Evolutionary conservation across 2,888 invertebrate species (phyloP).

Genomic region (Scaptomyza cyrtandrae): DNA sequence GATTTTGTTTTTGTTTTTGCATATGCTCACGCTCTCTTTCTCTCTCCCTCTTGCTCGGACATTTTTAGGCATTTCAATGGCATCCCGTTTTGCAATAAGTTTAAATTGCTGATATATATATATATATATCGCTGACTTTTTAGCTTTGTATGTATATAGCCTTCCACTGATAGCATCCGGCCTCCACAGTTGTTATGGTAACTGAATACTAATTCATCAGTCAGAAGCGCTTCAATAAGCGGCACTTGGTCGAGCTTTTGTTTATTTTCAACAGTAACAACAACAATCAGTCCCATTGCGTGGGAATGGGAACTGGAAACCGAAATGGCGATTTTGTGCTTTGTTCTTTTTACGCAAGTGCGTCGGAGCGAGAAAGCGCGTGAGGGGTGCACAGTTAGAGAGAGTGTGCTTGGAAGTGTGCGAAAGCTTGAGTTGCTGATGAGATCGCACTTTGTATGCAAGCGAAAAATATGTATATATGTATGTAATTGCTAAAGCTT

Average conservation of each 20-base stretch:
- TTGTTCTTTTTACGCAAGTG: conserved; percentile 24
- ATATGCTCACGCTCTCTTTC: conserved; percentile 11
- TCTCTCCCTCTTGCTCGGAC: conserved; percentile 8
- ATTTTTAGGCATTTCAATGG: conserved; percentile 41
- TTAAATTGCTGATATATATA: conserved; percentile 11
- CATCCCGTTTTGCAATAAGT: conserved; percentile 24
- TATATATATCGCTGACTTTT: conserved; percentile 14
- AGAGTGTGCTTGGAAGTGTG: not conserved
- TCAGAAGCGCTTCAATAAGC: conserved; percentile 61
- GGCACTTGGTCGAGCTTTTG: conserved; percentile 70
- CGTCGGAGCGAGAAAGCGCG: conserved; percentile 6
- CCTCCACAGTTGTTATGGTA: conserved; percentile 58
- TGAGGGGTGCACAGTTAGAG: not conserved
- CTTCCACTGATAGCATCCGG: conserved; percentile 64
- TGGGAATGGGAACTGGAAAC: conserved; percentile 71
- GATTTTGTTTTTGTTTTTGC: conserved; percentile 16
- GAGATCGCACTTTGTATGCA: conserved; percentile 42
- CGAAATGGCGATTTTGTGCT: conserved; percentile 33
- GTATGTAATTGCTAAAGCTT: conserved; percentile 14
- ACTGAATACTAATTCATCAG: conserved; percentile 73
- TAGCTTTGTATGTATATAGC: conserved; percentile 24
- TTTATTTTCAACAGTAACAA: conserved; percentile 54
- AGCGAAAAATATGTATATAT: not conserved
- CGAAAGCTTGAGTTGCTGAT: conserved; percentile 39
- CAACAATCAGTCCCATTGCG: conserved; percentile 55